phyloP scores from a whole-genome alignment of 2,113 vertebrate genomes.

The Tachysurus fulvidraco region DNA sequence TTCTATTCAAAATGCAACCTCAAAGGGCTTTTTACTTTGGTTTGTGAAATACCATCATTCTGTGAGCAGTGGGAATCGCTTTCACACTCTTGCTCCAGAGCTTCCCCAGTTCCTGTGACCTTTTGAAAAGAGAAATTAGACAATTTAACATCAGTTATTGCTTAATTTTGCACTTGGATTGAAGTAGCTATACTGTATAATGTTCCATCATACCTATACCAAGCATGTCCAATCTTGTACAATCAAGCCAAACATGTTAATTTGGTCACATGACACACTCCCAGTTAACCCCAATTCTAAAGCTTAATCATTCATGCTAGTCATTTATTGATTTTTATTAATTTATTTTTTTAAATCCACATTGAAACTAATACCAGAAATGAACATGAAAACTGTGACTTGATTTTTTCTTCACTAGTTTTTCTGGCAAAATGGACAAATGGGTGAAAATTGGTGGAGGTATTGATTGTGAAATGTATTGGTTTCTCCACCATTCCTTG shows the following conservation, averaged over 20 bases:
- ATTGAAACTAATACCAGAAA: background rate
- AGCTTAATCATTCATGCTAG: background rate
- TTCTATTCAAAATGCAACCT: conserved; percentile 4
- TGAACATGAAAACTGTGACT: background rate
- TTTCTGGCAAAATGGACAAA: background rate
- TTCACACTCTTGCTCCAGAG: background rate
- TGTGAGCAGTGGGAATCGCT: background rate
- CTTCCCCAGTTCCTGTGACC: background rate
- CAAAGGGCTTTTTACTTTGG: background rate
- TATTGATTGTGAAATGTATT: no score
- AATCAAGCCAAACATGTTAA: background rate
- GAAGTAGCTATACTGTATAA: background rate
- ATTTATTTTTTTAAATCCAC: background rate
- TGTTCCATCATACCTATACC: no score
- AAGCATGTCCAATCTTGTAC: background rate
- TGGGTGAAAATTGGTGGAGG: background rate
- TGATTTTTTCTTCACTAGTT: background rate
- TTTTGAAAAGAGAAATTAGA: background rate
- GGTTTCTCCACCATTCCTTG: no score
- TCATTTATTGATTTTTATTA: background rate
- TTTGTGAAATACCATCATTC: background rate
- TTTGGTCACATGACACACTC: background rate
- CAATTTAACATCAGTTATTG: background rate
- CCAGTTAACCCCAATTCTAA: background rate
- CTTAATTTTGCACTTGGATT: background rate